Base-by-base conservation (phyloP, 2,888 invertebrate species). In the Drosophila longiperda region DNA sequence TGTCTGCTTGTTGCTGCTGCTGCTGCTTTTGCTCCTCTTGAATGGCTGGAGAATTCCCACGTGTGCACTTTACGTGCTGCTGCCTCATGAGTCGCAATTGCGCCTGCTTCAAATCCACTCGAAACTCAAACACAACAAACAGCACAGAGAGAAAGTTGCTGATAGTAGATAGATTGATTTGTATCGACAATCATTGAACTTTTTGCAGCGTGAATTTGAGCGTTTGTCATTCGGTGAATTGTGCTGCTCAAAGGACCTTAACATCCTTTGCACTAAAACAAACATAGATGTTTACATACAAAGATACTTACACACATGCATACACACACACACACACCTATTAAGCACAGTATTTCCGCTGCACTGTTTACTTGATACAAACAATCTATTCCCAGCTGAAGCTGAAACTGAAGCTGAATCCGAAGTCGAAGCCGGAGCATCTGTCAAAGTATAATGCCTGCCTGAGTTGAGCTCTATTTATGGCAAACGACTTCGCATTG, bases 11-110 rank as follows among this genome's bases (percentile, higher is more conserved):
- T 48, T 66, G 53, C 40, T 68, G 57, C 38, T 64, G 36, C n/a
- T 42, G 42, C 33, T 65, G 57, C 50, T 53, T 42, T 52, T 64
- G 57, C 59, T 55, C 2, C 26, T 26, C 26, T 26, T 26, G 55
- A 55, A 55, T 59, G 42, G 40, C 65, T 73, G 66, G 66, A 64
- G 70, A 77, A 82, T 80, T 86, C 89, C 89, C 89, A 65, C 26
- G 89, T 82, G 86, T 85, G 81, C 89, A 89, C 88, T 87, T 89
- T 73, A 78, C 66, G 58, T 68, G 83, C 53, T 74, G 68, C 60
- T 74, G 73, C 61, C 85, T 74, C 80, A 73, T 77, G 79, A 73
- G 73, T 72, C 67, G 68, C 80, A 80, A 75, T 84, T 74, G 78
- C 62, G 53, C 26, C 65, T 42, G 75, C 49, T 59, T 34, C 29